These are phyloP conservation scores for Corbicula japonica DNA, from an alignment of 2,888 invertebrate genomes.

Conservation along the genomic window DNA sequence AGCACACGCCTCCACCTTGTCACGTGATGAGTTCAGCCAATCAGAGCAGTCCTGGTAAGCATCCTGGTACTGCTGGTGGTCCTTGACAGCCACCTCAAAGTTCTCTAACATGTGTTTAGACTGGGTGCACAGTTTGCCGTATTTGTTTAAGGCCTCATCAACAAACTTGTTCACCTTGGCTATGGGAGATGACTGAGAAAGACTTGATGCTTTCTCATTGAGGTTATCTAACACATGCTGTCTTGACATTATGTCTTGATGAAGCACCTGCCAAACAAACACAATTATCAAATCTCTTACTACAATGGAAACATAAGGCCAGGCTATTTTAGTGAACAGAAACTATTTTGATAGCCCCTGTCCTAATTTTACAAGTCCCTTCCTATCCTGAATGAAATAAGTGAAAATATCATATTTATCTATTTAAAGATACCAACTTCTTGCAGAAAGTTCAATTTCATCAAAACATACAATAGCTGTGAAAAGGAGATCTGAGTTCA, in stretches of 20 bases:
- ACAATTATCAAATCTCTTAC: too few relatives aligned
- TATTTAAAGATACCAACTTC: too few relatives aligned
- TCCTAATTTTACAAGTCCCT: too few relatives aligned
- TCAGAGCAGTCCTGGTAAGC: conserved; percentile 92
- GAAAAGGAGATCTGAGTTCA: too few relatives aligned
- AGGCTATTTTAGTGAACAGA: too few relatives aligned
- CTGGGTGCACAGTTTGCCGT: conserved; percentile 76
- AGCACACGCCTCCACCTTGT: conserved; percentile 80
- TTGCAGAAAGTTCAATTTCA: too few relatives aligned
- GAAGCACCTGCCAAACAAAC: conserved; percentile 88
- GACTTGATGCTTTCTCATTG: conserved; percentile 92
- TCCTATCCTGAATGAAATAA: too few relatives aligned
- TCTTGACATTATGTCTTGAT: conserved; percentile 94
- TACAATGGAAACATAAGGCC: too few relatives aligned
- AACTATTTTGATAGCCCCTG: neutral
- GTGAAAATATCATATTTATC: too few relatives aligned
- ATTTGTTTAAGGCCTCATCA: conserved; percentile 79
- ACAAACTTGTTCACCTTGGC: conserved; percentile 82
- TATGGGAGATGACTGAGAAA: conserved; percentile 86
- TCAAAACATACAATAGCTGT: too few relatives aligned
- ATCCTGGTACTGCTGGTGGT: conserved; percentile 93
- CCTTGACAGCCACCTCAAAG: conserved; percentile 94
- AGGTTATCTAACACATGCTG: conserved; percentile 95
- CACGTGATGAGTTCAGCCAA: conserved; percentile 89
- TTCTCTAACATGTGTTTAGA: conserved; percentile 92